phyloP scores from a whole-genome alignment of 2,113 vertebrate genomes.

The Myotis brandtii region DNA sequence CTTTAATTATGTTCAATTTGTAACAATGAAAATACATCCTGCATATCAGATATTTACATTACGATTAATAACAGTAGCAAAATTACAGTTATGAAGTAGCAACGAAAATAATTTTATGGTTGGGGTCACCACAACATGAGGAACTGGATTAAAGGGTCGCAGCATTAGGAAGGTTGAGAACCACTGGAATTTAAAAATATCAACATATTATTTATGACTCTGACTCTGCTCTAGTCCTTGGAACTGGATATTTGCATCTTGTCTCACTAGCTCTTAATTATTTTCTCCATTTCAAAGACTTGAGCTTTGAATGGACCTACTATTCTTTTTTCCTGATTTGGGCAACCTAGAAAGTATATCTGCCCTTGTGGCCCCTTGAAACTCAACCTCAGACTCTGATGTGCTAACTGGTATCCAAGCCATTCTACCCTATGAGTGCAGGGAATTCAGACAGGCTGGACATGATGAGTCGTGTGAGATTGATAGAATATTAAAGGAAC shows the following conservation, averaged over 20 bases:
- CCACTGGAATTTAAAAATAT: not conserved
- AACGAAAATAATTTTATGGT: no score
- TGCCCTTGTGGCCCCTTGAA: not conserved
- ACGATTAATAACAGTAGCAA: no score
- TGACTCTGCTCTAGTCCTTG: not conserved
- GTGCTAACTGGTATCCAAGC: not conserved
- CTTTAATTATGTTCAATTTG: no score
- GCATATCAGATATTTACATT: no score
- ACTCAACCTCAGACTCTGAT: not conserved
- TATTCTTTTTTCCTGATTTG: not conserved
- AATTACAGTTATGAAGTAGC: no score
- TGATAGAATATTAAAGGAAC: not conserved
- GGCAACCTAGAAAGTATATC: not conserved
- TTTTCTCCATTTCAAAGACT: not conserved
- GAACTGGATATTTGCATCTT: not conserved
- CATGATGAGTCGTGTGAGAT: not conserved
- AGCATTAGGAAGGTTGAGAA: no score
- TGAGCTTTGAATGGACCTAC: not conserved
- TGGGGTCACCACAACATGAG: no score
- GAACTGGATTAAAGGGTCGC: no score
- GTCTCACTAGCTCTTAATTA: not conserved
- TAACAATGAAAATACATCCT: no score
- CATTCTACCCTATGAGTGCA: not conserved
- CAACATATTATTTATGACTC: not conserved
- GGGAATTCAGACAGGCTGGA: not conserved